phyloP scores from a whole-genome alignment of 1,140 invertebrate genomes.

The Drosophila kanapiae region DNA sequence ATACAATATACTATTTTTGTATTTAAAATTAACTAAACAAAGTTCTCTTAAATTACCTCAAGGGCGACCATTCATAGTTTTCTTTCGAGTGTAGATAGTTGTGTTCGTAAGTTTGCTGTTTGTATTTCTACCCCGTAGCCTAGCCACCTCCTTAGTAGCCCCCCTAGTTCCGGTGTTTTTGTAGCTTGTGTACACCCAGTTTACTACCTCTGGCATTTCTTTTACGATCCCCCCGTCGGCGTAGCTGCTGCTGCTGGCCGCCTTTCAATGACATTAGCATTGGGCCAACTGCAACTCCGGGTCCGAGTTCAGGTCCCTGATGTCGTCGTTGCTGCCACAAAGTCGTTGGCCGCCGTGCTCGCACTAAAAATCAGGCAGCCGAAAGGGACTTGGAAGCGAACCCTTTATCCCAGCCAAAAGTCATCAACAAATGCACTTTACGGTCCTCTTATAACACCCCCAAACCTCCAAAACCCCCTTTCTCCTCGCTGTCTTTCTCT shows the following conservation, averaged over 20 bases:
- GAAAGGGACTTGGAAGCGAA: constrained; percentile 30
- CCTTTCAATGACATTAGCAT: constrained; percentile 79
- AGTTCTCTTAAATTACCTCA: background rate
- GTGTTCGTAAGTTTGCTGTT: constrained; percentile 62
- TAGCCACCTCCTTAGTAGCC: constrained; percentile 31
- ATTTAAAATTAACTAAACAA: background rate
- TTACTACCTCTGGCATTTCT: constrained; percentile 74
- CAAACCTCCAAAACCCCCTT: background rate
- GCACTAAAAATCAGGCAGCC: constrained; percentile 58
- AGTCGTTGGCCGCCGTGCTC: constrained; percentile 38
- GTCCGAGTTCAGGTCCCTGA: constrained; percentile 21
- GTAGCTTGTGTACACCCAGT: constrained; percentile 61
- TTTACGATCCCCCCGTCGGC: constrained; percentile 70
- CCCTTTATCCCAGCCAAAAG: constrained; percentile 39
- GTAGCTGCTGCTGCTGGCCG: constrained; percentile 57
- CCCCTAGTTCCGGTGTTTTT: constrained; percentile 39
- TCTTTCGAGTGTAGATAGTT: constrained; percentile 37
- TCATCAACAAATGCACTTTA: constrained; percentile 55
- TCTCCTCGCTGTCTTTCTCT: background rate
- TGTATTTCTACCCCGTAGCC: constrained; percentile 49
- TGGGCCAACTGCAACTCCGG: constrained; percentile 16
- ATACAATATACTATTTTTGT: too few relatives aligned
- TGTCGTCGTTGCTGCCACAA: constrained; percentile 34
- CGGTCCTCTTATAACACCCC: constrained; percentile 1
- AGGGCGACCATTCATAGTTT: too few relatives aligned